Evolutionary conservation across 1,140 invertebrate species (phyloP), one percentile per base, ranked within the genome.

Genomic region (Drosophila bocqueti): DNA sequence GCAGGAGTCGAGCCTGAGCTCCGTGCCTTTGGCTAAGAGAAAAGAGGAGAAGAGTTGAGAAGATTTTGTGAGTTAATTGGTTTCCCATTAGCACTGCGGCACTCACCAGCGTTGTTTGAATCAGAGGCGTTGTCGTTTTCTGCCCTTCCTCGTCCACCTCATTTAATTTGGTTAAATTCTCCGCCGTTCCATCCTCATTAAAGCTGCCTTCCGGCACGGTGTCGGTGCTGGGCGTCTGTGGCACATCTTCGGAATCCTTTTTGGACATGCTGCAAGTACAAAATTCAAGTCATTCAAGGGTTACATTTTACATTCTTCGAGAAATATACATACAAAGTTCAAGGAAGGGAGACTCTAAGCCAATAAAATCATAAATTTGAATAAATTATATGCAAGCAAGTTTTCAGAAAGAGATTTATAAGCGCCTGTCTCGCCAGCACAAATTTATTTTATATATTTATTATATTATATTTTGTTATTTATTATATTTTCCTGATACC

Each of bases 51-150:
- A 38, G 29, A 49, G 31, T n/a, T 38, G 29, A 34, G 40, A 34
- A 21, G 54, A 74, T 24, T 40, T 18, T 38, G 46, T 40, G 34
- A 54, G 50, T 79, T 84, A 90, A 84, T 89, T 90, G 69, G 49
- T 79, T 79, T 85, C 50, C 46, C 63, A 78, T 67, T 66, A 74
- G 47, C 16, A 29, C 47, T 49, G n/a, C 11, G 10, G 4, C 26
- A 72, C 81, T 81, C 59, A 93, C 91, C 81, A 93, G 61, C 55
- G 91, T 92, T 42, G 91, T 92, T 79, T 92, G 92, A 61, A 90
- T 90, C 29, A 90, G 73, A n/a, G 83, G 83, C 64, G 84, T 79
- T 57, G 63, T 80, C 57, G 55, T 62, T 85, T 85, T 69, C 79
- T 76, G 82, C 26, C 72, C 65, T 36, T 85, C 66, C 79, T 73